Percentiles rank a stretch among this genome's conserved stretches.
Conservation (phyloP, 2,888 invertebrate genomes). For the Urechis unicinctus region DNA sequence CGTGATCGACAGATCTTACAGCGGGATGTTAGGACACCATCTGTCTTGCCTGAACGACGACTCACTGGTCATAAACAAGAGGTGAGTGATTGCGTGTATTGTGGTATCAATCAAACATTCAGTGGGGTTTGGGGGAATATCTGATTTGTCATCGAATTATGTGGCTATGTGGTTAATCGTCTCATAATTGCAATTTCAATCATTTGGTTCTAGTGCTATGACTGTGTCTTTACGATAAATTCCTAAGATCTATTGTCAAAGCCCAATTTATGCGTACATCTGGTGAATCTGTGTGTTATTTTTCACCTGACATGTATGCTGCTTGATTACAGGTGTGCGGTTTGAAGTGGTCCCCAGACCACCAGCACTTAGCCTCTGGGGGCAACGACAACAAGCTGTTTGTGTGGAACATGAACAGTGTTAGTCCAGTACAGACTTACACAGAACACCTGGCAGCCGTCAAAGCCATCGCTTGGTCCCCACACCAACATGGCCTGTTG, state of each 20-base stretch:
- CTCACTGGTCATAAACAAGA: constrained; percentile 92
- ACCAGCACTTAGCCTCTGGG: constrained; percentile 92
- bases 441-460: constrained; percentile 52
- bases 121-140: no score
- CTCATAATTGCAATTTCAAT: background rate
- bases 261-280: no score
- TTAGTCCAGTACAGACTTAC: constrained; percentile 56
- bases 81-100: constrained; percentile 60
- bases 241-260: no score
- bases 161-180: no score
- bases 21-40: constrained; percentile 70
- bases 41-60: constrained; percentile 16
- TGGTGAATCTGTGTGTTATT: background rate
- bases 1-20: constrained; percentile 89
- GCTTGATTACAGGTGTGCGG: constrained; percentile 66
- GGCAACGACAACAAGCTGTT: constrained; percentile 95
- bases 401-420: constrained; percentile 62
- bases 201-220: background rate
- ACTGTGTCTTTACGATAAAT: no score
- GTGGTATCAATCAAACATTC: no score
- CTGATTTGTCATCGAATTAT: no score
- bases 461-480: constrained; percentile 87
- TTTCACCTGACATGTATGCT: background rate
- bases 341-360: constrained; percentile 96
- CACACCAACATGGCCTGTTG: constrained; percentile 82